phyloP scores from a whole-genome alignment of 2,113 vertebrate genomes.

The Rhea pennata region DNA sequence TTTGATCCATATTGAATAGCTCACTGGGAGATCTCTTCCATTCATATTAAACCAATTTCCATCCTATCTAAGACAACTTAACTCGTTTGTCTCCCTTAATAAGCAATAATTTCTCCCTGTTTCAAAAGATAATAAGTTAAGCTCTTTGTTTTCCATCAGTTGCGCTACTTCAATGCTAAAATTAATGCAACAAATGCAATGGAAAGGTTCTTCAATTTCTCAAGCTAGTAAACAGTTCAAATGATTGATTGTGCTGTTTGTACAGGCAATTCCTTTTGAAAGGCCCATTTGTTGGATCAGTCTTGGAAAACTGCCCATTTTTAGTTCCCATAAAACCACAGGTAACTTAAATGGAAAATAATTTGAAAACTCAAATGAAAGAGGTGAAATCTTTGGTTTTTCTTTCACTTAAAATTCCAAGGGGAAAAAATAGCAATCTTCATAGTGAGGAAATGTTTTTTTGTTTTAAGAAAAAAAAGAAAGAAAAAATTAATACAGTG shows the following conservation, averaged over 20 bases:
- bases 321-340: not conserved
- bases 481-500: not conserved
- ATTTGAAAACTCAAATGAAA: not conserved
- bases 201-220: not conserved
- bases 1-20: not conserved
- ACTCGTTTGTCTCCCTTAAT: not conserved
- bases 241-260: not conserved
- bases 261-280: not conserved
- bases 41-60: not conserved
- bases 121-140: not conserved
- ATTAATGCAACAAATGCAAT: not conserved
- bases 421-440: not conserved
- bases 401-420: not conserved
- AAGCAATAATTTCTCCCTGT: not conserved
- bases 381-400: not conserved
- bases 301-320: not conserved
- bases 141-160: not conserved
- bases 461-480: not conserved
- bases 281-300: not conserved
- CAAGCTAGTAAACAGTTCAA: not conserved
- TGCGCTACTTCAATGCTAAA: not conserved
- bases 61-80: not conserved
- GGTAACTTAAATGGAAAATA: not conserved
- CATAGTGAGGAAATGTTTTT: not conserved
- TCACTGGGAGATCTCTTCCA: not conserved